These are phyloP conservation scores for Macrostomum lignano DNA, from an alignment of 1,140 invertebrate species.

Conservation along the genomic window DNA sequence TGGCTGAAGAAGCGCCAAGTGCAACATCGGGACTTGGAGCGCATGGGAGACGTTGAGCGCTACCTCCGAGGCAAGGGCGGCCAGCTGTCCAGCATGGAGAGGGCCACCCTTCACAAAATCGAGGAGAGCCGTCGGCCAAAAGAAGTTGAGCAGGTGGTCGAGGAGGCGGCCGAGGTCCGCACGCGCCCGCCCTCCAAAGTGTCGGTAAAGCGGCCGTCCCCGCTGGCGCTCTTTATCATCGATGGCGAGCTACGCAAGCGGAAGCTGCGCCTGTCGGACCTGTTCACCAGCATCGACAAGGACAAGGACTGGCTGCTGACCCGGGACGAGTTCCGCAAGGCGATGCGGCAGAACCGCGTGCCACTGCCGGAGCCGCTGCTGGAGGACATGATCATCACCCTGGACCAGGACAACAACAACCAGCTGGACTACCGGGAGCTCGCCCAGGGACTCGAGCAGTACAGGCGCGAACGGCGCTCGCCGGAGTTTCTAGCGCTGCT, in stretches of 20 bases:
- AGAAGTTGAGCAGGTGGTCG: too few species aligned
- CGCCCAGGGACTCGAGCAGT: conserved; percentile 13
- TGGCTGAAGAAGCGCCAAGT: too few species aligned
- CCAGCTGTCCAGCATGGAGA: too few species aligned
- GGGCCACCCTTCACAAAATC: too few species aligned
- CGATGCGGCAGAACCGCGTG: conserved; percentile 14
- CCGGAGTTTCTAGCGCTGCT: conserved; percentile 12
- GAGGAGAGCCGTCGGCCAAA: too few species aligned
- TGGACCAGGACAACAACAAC: conserved; percentile 17
- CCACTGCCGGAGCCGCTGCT: conserved; percentile 14
- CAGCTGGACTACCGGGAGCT: conserved; percentile 17
- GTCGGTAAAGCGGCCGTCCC: conserved; percentile 12
- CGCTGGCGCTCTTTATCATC: conserved; percentile 13
- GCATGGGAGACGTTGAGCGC: too few species aligned
- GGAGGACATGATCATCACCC: conserved; percentile 17
- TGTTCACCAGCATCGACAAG: conserved; percentile 16
- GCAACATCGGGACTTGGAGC: too few species aligned
- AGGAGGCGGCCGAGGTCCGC: too few species aligned
- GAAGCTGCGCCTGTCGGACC: conserved; percentile 16
- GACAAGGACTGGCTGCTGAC: conserved; percentile 19
- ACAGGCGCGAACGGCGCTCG: conserved; percentile 12
- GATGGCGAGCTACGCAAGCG: conserved; percentile 14
- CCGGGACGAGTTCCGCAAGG: conserved; percentile 14
- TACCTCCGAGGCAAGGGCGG: too few species aligned
- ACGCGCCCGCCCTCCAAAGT: too few species aligned